Base-by-base conservation (phyloP, 2,113 vertebrate genomes). In the Uria aalge region DNA sequence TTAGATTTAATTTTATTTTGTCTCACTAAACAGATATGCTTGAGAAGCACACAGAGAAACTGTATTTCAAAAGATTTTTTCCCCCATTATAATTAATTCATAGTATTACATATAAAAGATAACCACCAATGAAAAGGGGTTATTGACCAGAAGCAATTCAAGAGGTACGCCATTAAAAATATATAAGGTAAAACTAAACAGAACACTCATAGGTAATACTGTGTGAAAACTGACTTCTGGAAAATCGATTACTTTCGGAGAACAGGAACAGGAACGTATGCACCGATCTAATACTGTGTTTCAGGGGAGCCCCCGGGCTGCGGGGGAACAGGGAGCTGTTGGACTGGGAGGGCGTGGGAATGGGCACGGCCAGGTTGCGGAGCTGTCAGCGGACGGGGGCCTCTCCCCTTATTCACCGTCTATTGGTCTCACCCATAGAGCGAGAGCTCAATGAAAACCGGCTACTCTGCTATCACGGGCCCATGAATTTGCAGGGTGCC, bases 391-490 rank as follows among this genome's bases (percentile, higher is more conserved):
- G 6, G 34, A 6, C 29, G 23, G 30, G 38, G 43, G 22, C 63
- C 30, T 8, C 12, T 9, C 23, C 53, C 3, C 1, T 3, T 40
- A 9, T 11, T 16, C 9, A 8, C 29, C 11, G 24, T 36, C 36
- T 32, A 11, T 34, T 12, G 50, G 5, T 34, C 55, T 71, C 45
- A 32, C 38, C 12, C 36, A 2, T 10, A 5, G 0, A 2, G 21
- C 0, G 8, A 1, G 38, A 73, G 64, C 10, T 27, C 5, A 22
- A 7, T 2, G 63, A 7, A 32, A 67, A 7, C 34, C 60, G 52
- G 15, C 13, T 2, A 0, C 4, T 2, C 67, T 2, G 36, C n/a
- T 15, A 4, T 43, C 30, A 5, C 1, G 2, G 16, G 3, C 4
- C 66, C 9, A 0, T 2, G 50, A 7, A 9, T 15, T 1, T 43